These are phyloP conservation scores for Apamea sordens DNA, from an alignment of 2,888 invertebrate genomes.

Conservation along the genomic window DNA sequence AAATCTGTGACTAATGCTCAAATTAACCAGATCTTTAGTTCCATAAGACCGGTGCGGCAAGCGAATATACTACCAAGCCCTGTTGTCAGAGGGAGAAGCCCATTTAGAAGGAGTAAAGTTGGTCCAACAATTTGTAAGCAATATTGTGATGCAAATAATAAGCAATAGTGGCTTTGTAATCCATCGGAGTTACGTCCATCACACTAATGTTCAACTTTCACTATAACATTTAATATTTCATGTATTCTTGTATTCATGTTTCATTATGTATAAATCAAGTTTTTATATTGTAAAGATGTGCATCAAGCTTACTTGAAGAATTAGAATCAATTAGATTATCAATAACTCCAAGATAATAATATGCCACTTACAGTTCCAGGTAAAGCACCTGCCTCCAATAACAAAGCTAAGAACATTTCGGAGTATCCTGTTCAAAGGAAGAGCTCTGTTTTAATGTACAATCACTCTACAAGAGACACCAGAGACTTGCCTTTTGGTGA, in stretches of 20 bases:
- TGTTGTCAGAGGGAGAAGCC: constrained; percentile 71
- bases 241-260: constrained; percentile 14
- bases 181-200: constrained; percentile 47
- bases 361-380: constrained; percentile 68
- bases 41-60: constrained; percentile 66
- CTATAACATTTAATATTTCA: constrained; percentile 18
- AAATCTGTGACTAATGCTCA: constrained; percentile 71
- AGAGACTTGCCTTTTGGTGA: constrained; percentile 74
- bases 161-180: constrained; percentile 49
- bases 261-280: constrained; percentile 6
- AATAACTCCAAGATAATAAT: background rate
- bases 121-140: constrained; percentile 70
- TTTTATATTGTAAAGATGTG: constrained; percentile 10
- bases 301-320: constrained; percentile 35
- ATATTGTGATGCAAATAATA: constrained; percentile 53
- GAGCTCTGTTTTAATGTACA: constrained; percentile 81
- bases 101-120: constrained; percentile 74
- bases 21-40: constrained; percentile 73
- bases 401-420: constrained; percentile 67
- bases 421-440: constrained; percentile 70
- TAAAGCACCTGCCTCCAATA: constrained; percentile 64
- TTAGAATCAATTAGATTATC: background rate
- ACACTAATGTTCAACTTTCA: constrained; percentile 16
- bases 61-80: constrained; percentile 70
- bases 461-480: constrained; percentile 81